Evolutionary conservation across 2,797 vertebrate genomes (phyloP), one percentile per base, ranked within the genome.

Genomic region (Anniella stebbinsi): DNA sequence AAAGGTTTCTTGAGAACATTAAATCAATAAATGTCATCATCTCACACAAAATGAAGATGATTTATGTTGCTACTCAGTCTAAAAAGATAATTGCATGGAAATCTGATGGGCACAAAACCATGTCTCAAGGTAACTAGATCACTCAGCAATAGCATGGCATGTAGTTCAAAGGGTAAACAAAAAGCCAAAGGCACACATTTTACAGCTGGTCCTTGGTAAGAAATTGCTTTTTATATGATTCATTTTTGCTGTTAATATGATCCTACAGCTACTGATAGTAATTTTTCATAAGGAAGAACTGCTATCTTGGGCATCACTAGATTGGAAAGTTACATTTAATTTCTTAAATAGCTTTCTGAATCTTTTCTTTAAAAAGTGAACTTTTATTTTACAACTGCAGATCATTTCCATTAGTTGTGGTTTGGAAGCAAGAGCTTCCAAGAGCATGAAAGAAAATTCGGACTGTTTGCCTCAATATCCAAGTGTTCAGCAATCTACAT

Each of bases 1-100:
- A 90, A 95, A 95, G 48, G 51, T 67, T 96, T 95, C 88, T 94
- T 75, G 75, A 94, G 88, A 95, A 91, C 33, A 88, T 93, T 92
- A 93, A 95, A 97, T 96, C 92, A 95, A 84, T 95, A 95, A 92
- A 70, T 93, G 87, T 95, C 94, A 95, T 90, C 82, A 94, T 80
- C n/a, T 95, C 83, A 93, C 83, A 92, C 84, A 94, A 94, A 94
- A 93, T 84, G 88, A 54, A 92, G 69, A 91, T 94, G 30, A 96
- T 94, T 95, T 94, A 93, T 95, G 93, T 93, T 87, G 94, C 86
- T 94, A 77, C 33, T 91, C 94, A 54, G 28, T 91, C 88, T 91
- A 89, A 95, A 94, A 91, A 93, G 87, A 92, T 94, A 95, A 96
- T 95, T 95, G 87, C 73, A 89, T 90, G 91, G 72, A 93, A 94